phyloP scores from a whole-genome alignment of 35 echinoderm and acorn worm species.

The Apostichopus japonicus region DNA sequence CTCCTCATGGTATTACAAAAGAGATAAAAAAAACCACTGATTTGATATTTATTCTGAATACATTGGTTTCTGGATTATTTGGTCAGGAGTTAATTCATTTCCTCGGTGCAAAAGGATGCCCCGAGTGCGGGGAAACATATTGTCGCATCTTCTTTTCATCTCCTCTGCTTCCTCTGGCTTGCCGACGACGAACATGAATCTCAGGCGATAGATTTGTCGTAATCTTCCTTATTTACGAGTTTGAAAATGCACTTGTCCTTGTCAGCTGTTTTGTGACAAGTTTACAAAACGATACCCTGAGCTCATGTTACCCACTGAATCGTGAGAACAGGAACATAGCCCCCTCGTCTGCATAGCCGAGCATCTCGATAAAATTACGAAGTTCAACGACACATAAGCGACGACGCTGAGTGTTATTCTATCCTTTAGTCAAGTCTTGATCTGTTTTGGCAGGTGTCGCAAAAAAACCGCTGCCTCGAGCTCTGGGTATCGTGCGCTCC shows the following conservation, averaged over 20 bases:
- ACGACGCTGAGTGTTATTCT: background rate
- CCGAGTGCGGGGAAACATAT: no score
- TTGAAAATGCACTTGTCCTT: background rate
- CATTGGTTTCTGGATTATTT: no score
- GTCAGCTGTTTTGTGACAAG: background rate
- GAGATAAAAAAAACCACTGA: no score
- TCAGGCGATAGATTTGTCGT: background rate
- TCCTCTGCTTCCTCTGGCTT: background rate
- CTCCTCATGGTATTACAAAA: no score
- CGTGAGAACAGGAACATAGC: background rate
- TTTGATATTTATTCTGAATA: no score
- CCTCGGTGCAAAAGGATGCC: no score
- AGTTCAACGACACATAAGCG: slow-evolving; percentile 31
- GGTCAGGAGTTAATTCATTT: no score
- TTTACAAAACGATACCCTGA: background rate
- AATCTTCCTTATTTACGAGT: background rate
- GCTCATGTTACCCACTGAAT: background rate
- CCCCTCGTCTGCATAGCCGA: background rate
- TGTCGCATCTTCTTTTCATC: background rate
- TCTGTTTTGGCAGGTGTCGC: slow-evolving; percentile 14
- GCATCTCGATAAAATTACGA: slow-evolving; percentile 14
- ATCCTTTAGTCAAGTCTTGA: slow-evolving; percentile 12
- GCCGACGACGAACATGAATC: background rate
- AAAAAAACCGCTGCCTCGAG: background rate
- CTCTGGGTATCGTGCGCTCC: slow-evolving; percentile 22